These are phyloP conservation scores for Apostichopus leukothele DNA, from an alignment of 53 echinoderm and acorn worm genomes.

Conservation along the genomic window DNA sequence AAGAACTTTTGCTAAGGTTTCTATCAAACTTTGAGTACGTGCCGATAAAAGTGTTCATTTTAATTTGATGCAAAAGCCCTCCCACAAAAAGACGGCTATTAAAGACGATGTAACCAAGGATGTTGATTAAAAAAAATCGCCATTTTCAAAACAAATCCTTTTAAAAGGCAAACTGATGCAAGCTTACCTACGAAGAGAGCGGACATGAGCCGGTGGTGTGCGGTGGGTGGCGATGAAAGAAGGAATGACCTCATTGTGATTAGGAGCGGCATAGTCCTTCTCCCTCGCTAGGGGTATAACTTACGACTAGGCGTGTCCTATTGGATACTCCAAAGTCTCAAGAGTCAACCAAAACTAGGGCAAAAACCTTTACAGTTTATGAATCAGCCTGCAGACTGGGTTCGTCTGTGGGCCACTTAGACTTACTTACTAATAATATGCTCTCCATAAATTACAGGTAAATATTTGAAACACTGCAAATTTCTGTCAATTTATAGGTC, in stretches of 20 bases:
- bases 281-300: slow-evolving; percentile 28
- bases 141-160: background rate
- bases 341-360: background rate
- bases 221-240: slow-evolving; percentile 10
- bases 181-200: slow-evolving; percentile 8
- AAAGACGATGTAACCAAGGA: background rate
- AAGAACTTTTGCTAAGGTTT: background rate
- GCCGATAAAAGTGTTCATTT: background rate
- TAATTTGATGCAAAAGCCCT: background rate
- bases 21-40: no score
- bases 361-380: background rate
- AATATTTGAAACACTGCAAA: no score
- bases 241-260: slow-evolving; percentile 12
- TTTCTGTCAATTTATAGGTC: no score
- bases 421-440: no score
- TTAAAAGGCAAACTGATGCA: background rate
- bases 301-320: slow-evolving; percentile 27
- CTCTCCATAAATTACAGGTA: no score
- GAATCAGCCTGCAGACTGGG: background rate
- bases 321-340: slow-evolving; percentile 8
- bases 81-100: background rate
- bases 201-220: background rate
- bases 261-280: background rate
- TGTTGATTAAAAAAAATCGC: background rate
- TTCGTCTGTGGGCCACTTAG: no score